Base-by-base conservation (phyloP, 2,888 invertebrate genomes). In the Morpho helenor region DNA sequence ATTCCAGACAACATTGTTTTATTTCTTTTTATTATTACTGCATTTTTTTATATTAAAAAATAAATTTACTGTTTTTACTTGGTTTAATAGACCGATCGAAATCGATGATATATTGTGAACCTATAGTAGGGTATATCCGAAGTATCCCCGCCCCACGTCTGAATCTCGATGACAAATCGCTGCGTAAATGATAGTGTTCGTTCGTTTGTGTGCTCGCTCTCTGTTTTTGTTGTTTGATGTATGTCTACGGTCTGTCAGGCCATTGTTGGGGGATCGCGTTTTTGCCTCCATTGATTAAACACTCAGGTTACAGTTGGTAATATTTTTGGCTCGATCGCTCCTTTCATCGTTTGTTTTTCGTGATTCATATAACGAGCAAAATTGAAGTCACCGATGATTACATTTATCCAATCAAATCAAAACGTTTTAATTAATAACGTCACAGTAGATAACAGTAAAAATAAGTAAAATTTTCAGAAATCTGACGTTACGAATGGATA, bases 91-190 rank as follows among this genome's bases (percentile, higher is more conserved):
- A 16, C n/a, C n/a, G n/a, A n/a, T n/a, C n/a, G n/a, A n/a, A n/a
- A n/a, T n/a, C n/a, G n/a, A n/a, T n/a, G n/a, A n/a, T n/a, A n/a
- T 39, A 49, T 49, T 40, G 49, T 22, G 9, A 22, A 9, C 60
- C 63, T 64, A 52, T 75, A 63, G 83, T 84, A 78, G 64, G 63
- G 63, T 52, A 61, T 54, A 72, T 44, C 31, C 68, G 74, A 79
- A 78, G 74, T 67, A 69, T 74, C 74, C 75, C 74, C 72, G 73
- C 76, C 71, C 73, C 71, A 67, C 74, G 75, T 67, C 69, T 72
- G 74, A 82, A 85, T 85, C 84, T 81, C 83, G 85, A 87, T 88
- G 87, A 89, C 89, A 88, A 88, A 89, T 89, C 82, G 87, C 82
- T 82, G 82, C 80, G 82, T 84, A 87, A 87, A 87, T 87, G 86